phyloP scores from a whole-genome alignment of 37 sponge, comb jelly and placozoan genomes.

The Mnemiopsis leidyi region DNA sequence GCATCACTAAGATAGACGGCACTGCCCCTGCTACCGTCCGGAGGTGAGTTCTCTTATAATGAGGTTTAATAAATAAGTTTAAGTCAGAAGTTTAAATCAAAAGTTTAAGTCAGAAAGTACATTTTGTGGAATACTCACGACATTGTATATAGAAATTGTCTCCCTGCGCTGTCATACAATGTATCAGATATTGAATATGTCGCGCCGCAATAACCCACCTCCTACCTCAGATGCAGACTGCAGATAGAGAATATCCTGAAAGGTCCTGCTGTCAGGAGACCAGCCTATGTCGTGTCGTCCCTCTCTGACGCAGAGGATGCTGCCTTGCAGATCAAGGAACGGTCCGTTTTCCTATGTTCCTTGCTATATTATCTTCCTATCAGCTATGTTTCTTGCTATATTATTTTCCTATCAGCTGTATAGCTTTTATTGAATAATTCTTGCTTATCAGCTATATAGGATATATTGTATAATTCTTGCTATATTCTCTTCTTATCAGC shows the following conservation, averaged over 20 bases:
- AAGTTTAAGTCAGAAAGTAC: too few species aligned
- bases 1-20: constrained; percentile 86
- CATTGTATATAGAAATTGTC: too few species aligned
- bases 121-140: too few species aligned
- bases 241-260: constrained; percentile 45
- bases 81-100: not conserved
- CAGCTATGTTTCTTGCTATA: not conserved
- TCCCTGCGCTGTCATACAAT: too few species aligned
- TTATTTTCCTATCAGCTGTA: not conserved
- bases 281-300: not conserved
- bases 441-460: too few species aligned
- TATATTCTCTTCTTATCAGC: too few species aligned
- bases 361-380: not conserved
- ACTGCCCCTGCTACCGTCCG: not conserved
- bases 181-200: too few species aligned
- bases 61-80: not conserved
- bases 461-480: too few species aligned
- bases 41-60: not conserved
- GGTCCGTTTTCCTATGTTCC: not conserved
- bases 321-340: constrained; percentile 13
- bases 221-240: not conserved
- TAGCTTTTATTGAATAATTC: too few species aligned
- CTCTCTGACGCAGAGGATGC: constrained; percentile 32
- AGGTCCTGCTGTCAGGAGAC: constrained; percentile 30
- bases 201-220: too few species aligned